phyloP scores from a whole-genome alignment of 1,140 invertebrate species.

The Liolophura sinensis region DNA sequence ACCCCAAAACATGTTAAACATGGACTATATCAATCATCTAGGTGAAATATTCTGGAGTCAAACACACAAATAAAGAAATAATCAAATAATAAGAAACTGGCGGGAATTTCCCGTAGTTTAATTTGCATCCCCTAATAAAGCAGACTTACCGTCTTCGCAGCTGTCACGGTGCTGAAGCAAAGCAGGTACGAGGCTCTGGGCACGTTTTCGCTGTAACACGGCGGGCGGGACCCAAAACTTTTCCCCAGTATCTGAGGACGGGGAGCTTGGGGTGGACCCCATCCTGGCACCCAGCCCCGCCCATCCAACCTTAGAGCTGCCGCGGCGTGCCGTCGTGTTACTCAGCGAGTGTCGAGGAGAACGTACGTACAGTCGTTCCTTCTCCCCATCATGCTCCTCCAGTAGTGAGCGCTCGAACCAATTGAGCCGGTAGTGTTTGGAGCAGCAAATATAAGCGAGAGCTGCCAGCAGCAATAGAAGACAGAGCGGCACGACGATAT shows the following conservation, averaged over 20 bases:
- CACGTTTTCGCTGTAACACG: constrained; percentile 38
- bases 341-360: not conserved
- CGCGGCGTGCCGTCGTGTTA: not conserved
- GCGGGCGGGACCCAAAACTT: constrained; percentile 45
- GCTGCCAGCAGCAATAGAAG: constrained; percentile 20
- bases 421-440: constrained; percentile 35
- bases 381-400: constrained; percentile 18
- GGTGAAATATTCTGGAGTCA: no score
- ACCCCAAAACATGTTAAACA: no score
- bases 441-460: constrained; percentile 32
- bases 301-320: not conserved
- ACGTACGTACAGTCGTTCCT: constrained; percentile 3
- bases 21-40: no score
- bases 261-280: constrained; percentile 35
- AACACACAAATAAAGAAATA: no score
- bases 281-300: constrained; percentile 13
- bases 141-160: constrained; percentile 36
- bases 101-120: no score
- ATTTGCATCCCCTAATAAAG: not conserved
- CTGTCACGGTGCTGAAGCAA: constrained; percentile 29
- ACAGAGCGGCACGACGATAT: constrained; percentile 22
- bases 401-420: constrained; percentile 38
- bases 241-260: constrained; percentile 31
- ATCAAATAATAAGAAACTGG: no score
- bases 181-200: constrained; percentile 40